A percentile compares a stretch with the other conserved stretches of the same genome.
phyloP scores from a whole-genome alignment of 2,797 vertebrate species.

The Aselliscus stoliczkanus region DNA sequence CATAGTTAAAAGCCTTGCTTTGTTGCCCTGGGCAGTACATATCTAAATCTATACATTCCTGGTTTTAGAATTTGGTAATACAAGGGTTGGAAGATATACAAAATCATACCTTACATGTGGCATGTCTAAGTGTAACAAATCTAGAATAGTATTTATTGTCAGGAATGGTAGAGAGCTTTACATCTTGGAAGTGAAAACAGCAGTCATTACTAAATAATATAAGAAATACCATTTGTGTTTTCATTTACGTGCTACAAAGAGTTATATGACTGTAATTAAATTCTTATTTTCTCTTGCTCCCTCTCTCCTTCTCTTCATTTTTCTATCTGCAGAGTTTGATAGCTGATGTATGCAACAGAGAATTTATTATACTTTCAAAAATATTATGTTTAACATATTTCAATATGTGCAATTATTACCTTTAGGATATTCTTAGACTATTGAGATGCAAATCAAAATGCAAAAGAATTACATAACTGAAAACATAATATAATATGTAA shows the following conservation, averaged over 20 bases:
- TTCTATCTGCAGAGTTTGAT: neutral
- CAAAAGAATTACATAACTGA: neutral
- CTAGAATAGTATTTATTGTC: neutral
- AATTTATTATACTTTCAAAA: constrained; percentile 1
- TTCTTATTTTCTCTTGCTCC: neutral
- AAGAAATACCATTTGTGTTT: neutral
- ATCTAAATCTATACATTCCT: constrained; percentile 36
- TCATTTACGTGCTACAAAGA: neutral
- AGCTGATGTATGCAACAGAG: neutral
- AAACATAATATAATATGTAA: neutral
- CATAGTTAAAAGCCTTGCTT: constrained; percentile 25
- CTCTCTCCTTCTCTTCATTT: neutral
- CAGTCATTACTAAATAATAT: neutral
- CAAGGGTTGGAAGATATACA: neutral
- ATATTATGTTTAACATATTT: constrained; percentile 9
- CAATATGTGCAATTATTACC: neutral
- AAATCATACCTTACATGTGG: neutral
- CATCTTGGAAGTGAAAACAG: neutral
- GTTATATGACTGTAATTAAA: neutral
- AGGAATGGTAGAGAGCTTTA: neutral
- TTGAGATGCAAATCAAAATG: neutral
- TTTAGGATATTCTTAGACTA: neutral
- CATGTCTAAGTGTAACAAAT: neutral
- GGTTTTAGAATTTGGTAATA: constrained; percentile 21
- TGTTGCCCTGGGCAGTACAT: constrained; percentile 15